phyloP scores from a whole-genome alignment of 2,797 vertebrate species.

The Oophaga sylvatica region DNA sequence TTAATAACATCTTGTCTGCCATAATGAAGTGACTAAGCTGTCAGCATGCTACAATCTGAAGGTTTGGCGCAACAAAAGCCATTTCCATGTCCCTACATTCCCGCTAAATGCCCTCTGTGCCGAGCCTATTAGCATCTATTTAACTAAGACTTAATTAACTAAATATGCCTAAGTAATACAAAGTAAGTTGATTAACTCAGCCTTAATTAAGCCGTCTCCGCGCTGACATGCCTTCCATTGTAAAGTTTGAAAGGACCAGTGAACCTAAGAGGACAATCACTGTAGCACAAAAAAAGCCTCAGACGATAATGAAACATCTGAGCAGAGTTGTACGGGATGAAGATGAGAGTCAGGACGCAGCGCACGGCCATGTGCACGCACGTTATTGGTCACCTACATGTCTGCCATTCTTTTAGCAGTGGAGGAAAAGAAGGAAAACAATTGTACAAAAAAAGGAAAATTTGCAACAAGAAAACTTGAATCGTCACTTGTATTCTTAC shows the following conservation, averaged over 20 bases:
- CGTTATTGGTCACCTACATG: not conserved
- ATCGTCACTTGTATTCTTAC: too few species aligned
- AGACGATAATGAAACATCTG: not conserved
- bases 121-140: conserved; percentile 1
- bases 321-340: not conserved
- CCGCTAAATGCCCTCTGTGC: not conserved
- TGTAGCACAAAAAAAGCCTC: conserved; percentile 5
- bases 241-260: not conserved
- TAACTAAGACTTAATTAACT: conserved; percentile 22
- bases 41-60: not conserved
- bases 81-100: not conserved
- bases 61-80: not conserved
- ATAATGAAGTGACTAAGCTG: not conserved
- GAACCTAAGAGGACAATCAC: conserved; percentile 19
- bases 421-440: too few species aligned
- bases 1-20: not conserved
- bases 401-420: not conserved
- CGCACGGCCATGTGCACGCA: not conserved
- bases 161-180: conserved; percentile 25
- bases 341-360: not conserved
- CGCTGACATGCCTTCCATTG: not conserved
- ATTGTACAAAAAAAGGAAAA: too few species aligned
- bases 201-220: not conserved
- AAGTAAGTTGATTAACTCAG: conserved; percentile 5
- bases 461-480: too few species aligned